phyloP scores from a whole-genome alignment of 2,797 vertebrate genomes.

The Ctenosaura bakeri region DNA sequence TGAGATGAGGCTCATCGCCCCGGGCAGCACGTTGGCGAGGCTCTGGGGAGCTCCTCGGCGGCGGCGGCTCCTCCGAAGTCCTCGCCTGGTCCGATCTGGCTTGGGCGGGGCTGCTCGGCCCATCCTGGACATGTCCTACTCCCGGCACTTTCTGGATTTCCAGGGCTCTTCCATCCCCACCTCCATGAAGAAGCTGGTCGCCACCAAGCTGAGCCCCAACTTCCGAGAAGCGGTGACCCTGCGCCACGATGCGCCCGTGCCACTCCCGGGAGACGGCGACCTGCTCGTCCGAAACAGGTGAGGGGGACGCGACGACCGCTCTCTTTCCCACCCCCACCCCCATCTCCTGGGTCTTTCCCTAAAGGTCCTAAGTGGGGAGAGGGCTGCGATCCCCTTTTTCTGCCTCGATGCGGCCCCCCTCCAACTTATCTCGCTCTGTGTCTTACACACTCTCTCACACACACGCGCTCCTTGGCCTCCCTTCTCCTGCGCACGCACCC shows the following conservation, averaged over 20 bases:
- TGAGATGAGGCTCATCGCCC: no score
- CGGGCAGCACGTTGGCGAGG: slow-evolving; percentile 30
- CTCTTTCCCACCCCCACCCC: slow-evolving; percentile 9
- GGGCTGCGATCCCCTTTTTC: background rate
- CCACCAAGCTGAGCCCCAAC: slow-evolving; percentile 88
- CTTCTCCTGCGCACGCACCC: background rate
- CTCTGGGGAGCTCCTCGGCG: slow-evolving; percentile 49
- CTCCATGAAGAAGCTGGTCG: slow-evolving; percentile 91
- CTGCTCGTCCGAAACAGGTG: slow-evolving; percentile 95
- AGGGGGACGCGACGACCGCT: slow-evolving; percentile 76
- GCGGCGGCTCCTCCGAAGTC: background rate
- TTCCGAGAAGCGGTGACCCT: slow-evolving; percentile 88
- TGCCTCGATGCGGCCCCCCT: background rate
- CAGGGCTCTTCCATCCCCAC: slow-evolving; percentile 89
- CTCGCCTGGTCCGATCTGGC: slow-evolving; percentile 31
- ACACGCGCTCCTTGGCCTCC: slow-evolving; percentile 46
- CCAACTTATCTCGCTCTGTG: background rate
- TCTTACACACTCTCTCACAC: background rate
- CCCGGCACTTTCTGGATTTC: slow-evolving; percentile 94
- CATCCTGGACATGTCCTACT: slow-evolving; percentile 93
- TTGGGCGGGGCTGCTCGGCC: slow-evolving; percentile 72
- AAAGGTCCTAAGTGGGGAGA: background rate
- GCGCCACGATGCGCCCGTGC: slow-evolving; percentile 83
- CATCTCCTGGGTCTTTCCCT: background rate
- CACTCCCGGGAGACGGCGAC: slow-evolving; percentile 90